phyloP scores from a whole-genome alignment of 92 coral and sea anemone species.

The Epizoanthus rinbou region DNA sequence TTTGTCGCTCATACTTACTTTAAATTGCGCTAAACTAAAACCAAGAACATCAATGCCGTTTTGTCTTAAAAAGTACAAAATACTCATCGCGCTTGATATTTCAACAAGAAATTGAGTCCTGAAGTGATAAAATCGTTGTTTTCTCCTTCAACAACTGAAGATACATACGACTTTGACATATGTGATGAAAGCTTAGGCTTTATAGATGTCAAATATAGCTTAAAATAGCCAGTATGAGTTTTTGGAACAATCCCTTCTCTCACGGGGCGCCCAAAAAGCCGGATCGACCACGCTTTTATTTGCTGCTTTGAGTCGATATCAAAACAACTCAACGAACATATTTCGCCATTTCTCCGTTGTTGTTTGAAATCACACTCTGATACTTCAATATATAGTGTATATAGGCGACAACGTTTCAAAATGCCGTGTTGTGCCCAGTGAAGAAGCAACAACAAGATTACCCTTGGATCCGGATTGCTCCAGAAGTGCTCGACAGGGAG shows the following conservation, averaged over 20 bases:
- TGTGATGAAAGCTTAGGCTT: conserved; percentile 19
- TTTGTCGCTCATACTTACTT: neutral
- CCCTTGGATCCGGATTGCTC: too few species aligned
- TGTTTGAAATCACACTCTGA: too few species aligned
- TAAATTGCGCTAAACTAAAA: conserved; percentile 13
- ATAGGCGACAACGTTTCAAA: too few species aligned
- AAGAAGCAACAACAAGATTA: too few species aligned
- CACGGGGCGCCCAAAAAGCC: neutral
- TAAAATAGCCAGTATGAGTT: conserved; percentile 11
- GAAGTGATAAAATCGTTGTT: conserved; percentile 11
- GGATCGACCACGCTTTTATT: conserved; percentile 5
- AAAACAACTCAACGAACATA: neutral
- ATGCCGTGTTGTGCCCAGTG: too few species aligned
- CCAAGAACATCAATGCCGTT: conserved; percentile 20
- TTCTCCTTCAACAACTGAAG: conserved; percentile 2
- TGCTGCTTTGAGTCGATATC: neutral
- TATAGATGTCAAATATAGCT: too few species aligned
- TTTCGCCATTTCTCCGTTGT: too few species aligned
- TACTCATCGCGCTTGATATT: conserved; percentile 2
- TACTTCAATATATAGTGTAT: too few species aligned
- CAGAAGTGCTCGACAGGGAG: too few species aligned
- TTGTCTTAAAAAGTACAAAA: conserved; percentile 2
- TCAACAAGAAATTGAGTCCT: conserved; percentile 16
- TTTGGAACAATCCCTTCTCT: neutral
- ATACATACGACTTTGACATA: conserved; percentile 5